phyloP scores from a whole-genome alignment of 2,113 vertebrate genomes.

The Misgurnus anguillicaudatus region DNA sequence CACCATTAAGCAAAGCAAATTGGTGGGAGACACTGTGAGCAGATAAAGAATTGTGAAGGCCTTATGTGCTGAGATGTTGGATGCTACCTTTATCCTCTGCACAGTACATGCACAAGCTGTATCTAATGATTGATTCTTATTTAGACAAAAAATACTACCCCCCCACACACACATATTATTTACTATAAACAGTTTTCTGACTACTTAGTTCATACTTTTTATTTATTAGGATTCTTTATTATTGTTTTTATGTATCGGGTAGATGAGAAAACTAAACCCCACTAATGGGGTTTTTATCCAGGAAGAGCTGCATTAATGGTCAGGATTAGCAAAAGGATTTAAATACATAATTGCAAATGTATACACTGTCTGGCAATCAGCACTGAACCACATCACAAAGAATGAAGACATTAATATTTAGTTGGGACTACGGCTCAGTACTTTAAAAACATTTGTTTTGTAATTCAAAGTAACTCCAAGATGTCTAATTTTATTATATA shows the following conservation, averaged over 20 bases:
- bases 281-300: constrained; percentile 59
- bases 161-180: neutral
- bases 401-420: constrained; percentile 7
- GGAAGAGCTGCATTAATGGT: constrained; percentile 52
- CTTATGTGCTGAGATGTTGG: neutral
- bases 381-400: constrained; percentile 18
- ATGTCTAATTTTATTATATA: neutral
- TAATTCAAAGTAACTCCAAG: neutral
- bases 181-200: no score
- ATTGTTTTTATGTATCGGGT: neutral
- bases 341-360: constrained; percentile 47
- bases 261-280: constrained; percentile 46
- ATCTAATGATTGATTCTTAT: neutral
- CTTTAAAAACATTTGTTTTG: constrained; percentile 17
- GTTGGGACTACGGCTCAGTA: constrained; percentile 3
- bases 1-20: constrained; percentile 65
- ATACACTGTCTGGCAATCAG: constrained; percentile 32
- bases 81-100: neutral
- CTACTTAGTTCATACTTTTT: neutral
- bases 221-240: neutral
- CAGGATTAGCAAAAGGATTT: constrained; percentile 58
- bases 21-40: constrained; percentile 57
- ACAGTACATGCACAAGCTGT: neutral
- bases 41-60: constrained; percentile 51
- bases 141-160: neutral